A percentile compares a stretch with the other conserved stretches of the same genome.
Conservation (phyloP, 1,140 invertebrate genomes). For the Drosophila ambigua region DNA sequence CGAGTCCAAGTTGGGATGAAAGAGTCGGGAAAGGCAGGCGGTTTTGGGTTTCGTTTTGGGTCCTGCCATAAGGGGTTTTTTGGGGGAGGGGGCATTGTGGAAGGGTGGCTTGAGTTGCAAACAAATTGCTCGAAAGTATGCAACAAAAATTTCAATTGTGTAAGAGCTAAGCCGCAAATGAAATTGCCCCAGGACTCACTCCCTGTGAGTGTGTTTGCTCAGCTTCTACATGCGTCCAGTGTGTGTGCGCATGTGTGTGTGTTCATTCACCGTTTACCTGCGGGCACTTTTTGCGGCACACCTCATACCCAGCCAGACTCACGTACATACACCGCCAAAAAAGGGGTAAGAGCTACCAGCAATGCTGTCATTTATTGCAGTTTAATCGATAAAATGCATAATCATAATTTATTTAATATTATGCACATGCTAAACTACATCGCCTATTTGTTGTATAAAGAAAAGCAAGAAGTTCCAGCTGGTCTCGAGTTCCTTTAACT, state of each 20-base stretch:
- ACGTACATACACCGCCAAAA: neutral
- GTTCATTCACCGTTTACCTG: constrained; percentile 45
- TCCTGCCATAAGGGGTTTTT: too few species aligned
- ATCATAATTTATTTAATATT: too few species aligned
- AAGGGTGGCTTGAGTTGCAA: constrained; percentile 47
- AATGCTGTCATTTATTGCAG: too few species aligned
- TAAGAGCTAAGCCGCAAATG: constrained; percentile 65
- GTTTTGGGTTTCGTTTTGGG: neutral
- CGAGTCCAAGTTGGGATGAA: constrained; percentile 45
- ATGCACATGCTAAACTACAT: too few species aligned
- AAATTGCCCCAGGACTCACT: constrained; percentile 47
- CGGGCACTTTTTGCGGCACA: constrained; percentile 16
- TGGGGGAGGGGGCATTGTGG: too few species aligned
- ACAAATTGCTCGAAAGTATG: constrained; percentile 72
- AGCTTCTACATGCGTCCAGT: constrained; percentile 21
- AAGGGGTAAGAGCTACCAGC: neutral
- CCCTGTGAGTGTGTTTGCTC: constrained; percentile 8
- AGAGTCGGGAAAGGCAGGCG: neutral
- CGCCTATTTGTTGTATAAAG: too few species aligned
- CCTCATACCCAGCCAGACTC: constrained; percentile 16
- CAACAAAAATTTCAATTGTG: constrained; percentile 76
- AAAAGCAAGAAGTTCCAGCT: too few species aligned
- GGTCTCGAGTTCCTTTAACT: too few species aligned
- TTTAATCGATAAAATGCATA: too few species aligned
- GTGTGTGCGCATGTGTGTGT: neutral